phyloP scores from a whole-genome alignment of 1,140 invertebrate genomes.

The Hycleus phaleratus region DNA sequence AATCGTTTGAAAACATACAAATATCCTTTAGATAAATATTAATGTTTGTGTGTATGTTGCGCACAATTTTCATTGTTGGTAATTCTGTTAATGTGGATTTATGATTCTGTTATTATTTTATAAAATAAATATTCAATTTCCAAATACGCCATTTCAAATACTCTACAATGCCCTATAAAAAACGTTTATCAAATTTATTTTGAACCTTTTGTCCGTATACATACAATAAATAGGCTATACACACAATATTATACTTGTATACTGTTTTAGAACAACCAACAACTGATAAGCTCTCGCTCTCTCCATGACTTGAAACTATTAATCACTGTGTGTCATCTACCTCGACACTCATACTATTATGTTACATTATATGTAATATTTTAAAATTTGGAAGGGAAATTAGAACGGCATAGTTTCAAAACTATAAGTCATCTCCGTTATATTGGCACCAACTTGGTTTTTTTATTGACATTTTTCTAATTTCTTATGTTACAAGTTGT shows the following conservation, averaged over 20 bases:
- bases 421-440: not conserved
- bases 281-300: conserved; percentile 4
- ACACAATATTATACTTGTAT: not conserved
- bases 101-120: too few relatives aligned
- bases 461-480: too few relatives aligned
- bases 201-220: not conserved
- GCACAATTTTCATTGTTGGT: too few relatives aligned
- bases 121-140: too few relatives aligned
- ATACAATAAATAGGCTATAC: not conserved
- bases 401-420: not conserved
- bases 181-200: not conserved
- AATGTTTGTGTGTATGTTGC: too few relatives aligned
- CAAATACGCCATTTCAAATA: too few relatives aligned
- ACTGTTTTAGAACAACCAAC: not conserved
- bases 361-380: conserved; percentile 3
- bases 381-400: conserved; percentile 2
- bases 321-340: conserved; percentile 1
- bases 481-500: too few relatives aligned
- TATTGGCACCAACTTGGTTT: too few relatives aligned
- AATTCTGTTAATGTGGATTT: too few relatives aligned
- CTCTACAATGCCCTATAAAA: too few relatives aligned
- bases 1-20: too few relatives aligned
- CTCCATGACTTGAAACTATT: conserved; percentile 4
- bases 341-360: conserved; percentile 10
- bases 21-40: too few relatives aligned